Base-by-base conservation (phyloP, 1,140 invertebrate species). In the Orchesella cincta region DNA sequence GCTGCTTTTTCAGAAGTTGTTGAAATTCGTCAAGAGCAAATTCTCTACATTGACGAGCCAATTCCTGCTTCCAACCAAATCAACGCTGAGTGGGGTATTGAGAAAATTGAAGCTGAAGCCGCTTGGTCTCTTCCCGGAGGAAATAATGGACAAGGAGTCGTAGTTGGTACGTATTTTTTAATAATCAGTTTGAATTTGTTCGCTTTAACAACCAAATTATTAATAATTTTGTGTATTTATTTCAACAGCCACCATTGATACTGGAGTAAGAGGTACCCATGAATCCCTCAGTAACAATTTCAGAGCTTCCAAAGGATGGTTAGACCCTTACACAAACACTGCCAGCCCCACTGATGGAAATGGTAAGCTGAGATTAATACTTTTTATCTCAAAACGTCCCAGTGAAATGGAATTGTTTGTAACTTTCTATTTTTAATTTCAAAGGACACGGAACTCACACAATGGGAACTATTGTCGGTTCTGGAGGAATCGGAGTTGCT, bases 131-230 rank as follows among this genome's bases (percentile, higher is more conserved):
- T 34, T 1, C 67, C 76, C 2, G 76, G 76, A 5, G 76, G 76
- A 5, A 76, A 76, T 73, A 76, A 76, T 62, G 76, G 76, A n/a
- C 5, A 35, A 0, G 67, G 70, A 0, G 76, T 76, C 23, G 46
- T 76, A 1, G 67, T 76, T 0, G 67, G n/a, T n/a, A n/a, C n/a
- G n/a, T n/a, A n/a, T n/a, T n/a, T n/a, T n/a, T n/a, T n/a, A n/a
- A n/a, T n/a, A n/a, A n/a, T n/a, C n/a, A n/a, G n/a, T n/a, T n/a
- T n/a, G n/a, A n/a, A n/a, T n/a, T n/a, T n/a, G n/a, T n/a, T n/a
- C n/a, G n/a, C n/a, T n/a, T n/a, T n/a, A n/a, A n/a, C n/a, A n/a
- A n/a, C n/a, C n/a, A n/a, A n/a, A n/a, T n/a, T n/a, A n/a, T n/a
- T n/a, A n/a, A n/a, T n/a, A n/a, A n/a, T n/a, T n/a, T n/a, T n/a